These are phyloP conservation scores for Drosophila nannoptera DNA, from an alignment of 1,140 invertebrate species.

Conservation along the genomic window DNA sequence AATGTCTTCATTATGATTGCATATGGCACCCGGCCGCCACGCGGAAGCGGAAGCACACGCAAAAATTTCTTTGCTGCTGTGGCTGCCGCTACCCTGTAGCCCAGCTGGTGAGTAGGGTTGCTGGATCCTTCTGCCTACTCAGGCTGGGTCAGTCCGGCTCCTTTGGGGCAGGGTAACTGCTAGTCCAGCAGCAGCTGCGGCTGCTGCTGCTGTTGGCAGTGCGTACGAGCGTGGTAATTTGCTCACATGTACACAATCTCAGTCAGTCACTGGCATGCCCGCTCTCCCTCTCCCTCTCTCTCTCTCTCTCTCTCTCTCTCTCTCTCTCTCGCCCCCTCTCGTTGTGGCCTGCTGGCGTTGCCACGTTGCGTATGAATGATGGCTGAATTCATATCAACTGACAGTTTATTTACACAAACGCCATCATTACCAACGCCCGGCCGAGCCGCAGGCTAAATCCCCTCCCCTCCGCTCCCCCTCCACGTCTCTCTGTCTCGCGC, in stretches of 20 bases:
- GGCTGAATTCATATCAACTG: conserved; percentile 72
- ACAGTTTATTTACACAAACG: conserved; percentile 74
- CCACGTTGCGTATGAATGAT: conserved; percentile 65
- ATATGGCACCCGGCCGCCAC: conserved; percentile 46
- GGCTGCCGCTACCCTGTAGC: conserved; percentile 15
- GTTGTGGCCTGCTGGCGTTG: conserved; percentile 2
- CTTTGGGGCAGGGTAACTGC: not conserved
- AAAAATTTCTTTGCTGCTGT: conserved; percentile 63
- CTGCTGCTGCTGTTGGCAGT: conserved; percentile 46
- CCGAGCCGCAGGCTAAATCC: conserved; percentile 20
- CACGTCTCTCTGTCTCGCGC: conserved; percentile 41
- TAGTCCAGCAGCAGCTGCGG: not conserved
- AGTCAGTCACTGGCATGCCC: not conserved
- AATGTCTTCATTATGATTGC: conserved; percentile 76
- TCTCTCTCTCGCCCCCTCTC: not conserved
- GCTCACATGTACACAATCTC: conserved; percentile 47
- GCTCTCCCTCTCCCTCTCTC: not conserved
- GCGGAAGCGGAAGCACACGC: conserved; percentile 38
- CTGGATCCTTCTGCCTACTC: no score
- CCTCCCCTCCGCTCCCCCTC: conserved; percentile 6
- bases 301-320: not conserved
- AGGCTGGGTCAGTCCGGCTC: no score
- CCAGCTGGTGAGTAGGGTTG: not conserved
- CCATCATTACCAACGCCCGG: conserved; percentile 57
- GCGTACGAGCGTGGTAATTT: conserved; percentile 71